A percentile compares a stretch with the other conserved stretches of the same genome.
phyloP scores from a whole-genome alignment of 2,113 vertebrate species.

The Boleophthalmus pectinirostris region DNA sequence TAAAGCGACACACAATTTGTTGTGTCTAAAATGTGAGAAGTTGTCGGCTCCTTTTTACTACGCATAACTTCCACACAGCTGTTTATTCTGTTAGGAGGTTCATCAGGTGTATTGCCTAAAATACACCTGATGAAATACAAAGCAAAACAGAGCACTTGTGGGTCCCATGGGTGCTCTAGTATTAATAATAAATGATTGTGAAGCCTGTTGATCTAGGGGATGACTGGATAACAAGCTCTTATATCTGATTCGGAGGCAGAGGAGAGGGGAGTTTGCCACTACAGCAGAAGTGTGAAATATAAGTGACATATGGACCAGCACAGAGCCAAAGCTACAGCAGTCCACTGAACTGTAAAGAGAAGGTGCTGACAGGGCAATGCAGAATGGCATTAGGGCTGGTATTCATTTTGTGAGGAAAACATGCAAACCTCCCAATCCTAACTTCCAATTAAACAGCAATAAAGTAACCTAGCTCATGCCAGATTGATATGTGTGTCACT shows the following conservation, averaged over 20 bases:
- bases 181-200: slow-evolving; percentile 34
- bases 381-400: neutral
- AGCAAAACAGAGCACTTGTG: slow-evolving; percentile 16
- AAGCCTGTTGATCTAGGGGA: slow-evolving; percentile 27
- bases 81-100: slow-evolving; percentile 2
- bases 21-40: no score
- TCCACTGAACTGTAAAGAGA: slow-evolving; percentile 24
- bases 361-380: slow-evolving; percentile 20
- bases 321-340: slow-evolving; percentile 5
- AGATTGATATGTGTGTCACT: no score
- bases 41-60: no score
- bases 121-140: slow-evolving; percentile 12
- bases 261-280: neutral
- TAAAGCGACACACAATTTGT: no score
- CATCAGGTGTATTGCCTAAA: no score
- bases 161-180: slow-evolving; percentile 12
- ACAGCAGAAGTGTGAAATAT: slow-evolving; percentile 8
- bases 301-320: slow-evolving; percentile 35
- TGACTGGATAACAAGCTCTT: slow-evolving; percentile 34
- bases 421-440: neutral
- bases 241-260: neutral
- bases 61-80: no score
- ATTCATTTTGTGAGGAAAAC: neutral
- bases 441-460: neutral
- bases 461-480: no score